A percentile compares a stretch with the other conserved stretches of the same genome.
phyloP scores from a whole-genome alignment of 2,113 vertebrate species.

The Canis aureus region DNA sequence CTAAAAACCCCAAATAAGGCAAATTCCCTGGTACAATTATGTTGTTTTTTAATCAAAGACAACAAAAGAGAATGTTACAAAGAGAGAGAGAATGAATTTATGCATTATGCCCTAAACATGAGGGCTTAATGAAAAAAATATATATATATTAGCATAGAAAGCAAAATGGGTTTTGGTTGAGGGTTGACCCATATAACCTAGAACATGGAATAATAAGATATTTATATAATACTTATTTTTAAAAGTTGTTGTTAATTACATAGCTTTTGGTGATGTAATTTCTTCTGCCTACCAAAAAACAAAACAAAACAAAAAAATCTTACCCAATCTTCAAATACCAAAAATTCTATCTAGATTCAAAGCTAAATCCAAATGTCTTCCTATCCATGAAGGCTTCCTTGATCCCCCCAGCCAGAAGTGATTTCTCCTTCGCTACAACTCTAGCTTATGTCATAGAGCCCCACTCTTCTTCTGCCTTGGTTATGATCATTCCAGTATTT shows the following conservation, averaged over 20 bases:
- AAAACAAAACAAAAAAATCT: neutral
- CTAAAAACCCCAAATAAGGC: constrained; percentile 23
- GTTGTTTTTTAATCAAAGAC: constrained; percentile 30
- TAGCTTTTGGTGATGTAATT: neutral
- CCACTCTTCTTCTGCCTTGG: neutral
- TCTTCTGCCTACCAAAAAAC: constrained; percentile 7
- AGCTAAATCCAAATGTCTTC: neutral
- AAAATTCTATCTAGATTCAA: neutral
- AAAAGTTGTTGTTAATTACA: neutral
- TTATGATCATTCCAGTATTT: neutral
- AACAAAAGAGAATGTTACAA: constrained; percentile 23
- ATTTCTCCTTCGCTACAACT: neutral
- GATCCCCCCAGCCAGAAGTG: neutral
- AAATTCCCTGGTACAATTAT: neutral
- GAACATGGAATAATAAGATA: neutral
- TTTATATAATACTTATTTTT: constrained; percentile 19
- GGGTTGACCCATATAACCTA: neutral
- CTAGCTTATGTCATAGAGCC: rapidly evolving
- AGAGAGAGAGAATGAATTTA: neutral
- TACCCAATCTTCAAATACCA: neutral
- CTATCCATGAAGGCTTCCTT: neutral
- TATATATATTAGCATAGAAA: neutral
- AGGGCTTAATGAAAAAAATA: neutral
- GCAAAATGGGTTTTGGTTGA: neutral
- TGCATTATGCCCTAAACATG: neutral